Base-by-base conservation (phyloP, 2,113 vertebrate species). In the Stigmatopora argus region DNA sequence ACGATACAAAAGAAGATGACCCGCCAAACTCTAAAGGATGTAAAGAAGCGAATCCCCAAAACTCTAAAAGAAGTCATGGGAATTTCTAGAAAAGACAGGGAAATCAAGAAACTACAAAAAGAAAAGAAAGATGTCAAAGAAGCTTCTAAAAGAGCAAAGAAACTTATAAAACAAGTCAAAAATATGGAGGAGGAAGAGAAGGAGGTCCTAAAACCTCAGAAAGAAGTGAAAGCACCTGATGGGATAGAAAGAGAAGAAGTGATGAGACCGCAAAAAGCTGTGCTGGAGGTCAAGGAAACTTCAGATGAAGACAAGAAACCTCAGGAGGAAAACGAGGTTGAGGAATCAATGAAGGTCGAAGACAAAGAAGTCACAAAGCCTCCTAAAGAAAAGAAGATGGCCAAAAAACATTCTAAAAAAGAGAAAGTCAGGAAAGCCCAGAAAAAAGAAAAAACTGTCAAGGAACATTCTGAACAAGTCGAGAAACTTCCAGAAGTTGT, bases 121-220 rank as follows among this genome's bases (percentile, higher is more conserved):
- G 62, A 64, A 68, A 19, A 61, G 2, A 62, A 38, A 60, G 47
- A 77, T 1, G 38, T 41, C 38, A 41, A 10, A 70, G 21, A 73
- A 66, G 26, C 48, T n/a, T 7, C 0, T 2, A 1, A 66, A 59
- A 41, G 53, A 45, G 41, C 15, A 1, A 62, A 60, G 23, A 57
- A 62, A 64, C 34, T 38, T 3, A 1, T 51, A 51, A 46, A 73
- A 31, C n/a, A 69, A 31, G 58, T 14, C 0, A 67, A n/a, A 64
- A 21, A 64, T 59, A 67, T 18, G 62, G 26, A 2, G 26, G 26
- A 31, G 3, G 26, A 31, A 3, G 26, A 31, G 26, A 3, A 70
- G 18, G 19, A 65, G 26, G 19, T 17, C 1, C 10, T 3, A 35
- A 13, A 64, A 51, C 3, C 62, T 48, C 21, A 44, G 19, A 44